These are phyloP conservation scores for Dioctria linearis DNA, from an alignment of 2,888 invertebrate species.

Conservation along the genomic window DNA sequence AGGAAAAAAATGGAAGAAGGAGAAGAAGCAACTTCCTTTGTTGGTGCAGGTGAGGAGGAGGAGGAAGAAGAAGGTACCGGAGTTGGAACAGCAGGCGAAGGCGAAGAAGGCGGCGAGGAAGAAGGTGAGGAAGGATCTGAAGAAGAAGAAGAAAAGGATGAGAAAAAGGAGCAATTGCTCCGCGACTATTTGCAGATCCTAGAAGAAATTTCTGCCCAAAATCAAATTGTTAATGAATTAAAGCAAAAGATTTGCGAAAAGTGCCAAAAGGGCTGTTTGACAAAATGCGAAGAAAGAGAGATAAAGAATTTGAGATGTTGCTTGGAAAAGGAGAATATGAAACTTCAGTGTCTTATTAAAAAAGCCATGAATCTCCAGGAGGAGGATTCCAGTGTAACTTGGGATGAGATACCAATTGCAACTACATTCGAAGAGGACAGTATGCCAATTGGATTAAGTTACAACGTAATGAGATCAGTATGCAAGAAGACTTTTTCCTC, in stretches of 20 bases:
- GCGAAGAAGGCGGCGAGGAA: constrained; percentile 61
- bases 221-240: constrained; percentile 65
- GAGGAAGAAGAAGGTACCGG: constrained; percentile 28
- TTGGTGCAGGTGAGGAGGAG: constrained; percentile 32
- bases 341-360: constrained; percentile 65
- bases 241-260: constrained; percentile 65
- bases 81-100: constrained; percentile 56
- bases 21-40: no score
- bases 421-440: constrained; percentile 68
- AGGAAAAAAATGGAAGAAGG: background rate
- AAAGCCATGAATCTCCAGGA: constrained; percentile 66
- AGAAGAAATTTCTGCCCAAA: constrained; percentile 67
- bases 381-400: constrained; percentile 65
- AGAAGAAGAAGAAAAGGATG: background rate
- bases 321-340: constrained; percentile 67
- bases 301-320: constrained; percentile 65
- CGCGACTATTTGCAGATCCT: constrained; percentile 65
- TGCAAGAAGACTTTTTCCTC: constrained; percentile 27
- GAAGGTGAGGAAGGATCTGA: constrained; percentile 23
- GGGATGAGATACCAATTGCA: constrained; percentile 64
- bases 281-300: constrained; percentile 65
- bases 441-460: constrained; percentile 54
- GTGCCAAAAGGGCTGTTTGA: constrained; percentile 63
- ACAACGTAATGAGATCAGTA: constrained; percentile 40
- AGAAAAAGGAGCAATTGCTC: constrained; percentile 2